These are phyloP conservation scores for Heloderma charlesbogerti DNA, from an alignment of 2,113 vertebrate genomes.

Conservation along the genomic window DNA sequence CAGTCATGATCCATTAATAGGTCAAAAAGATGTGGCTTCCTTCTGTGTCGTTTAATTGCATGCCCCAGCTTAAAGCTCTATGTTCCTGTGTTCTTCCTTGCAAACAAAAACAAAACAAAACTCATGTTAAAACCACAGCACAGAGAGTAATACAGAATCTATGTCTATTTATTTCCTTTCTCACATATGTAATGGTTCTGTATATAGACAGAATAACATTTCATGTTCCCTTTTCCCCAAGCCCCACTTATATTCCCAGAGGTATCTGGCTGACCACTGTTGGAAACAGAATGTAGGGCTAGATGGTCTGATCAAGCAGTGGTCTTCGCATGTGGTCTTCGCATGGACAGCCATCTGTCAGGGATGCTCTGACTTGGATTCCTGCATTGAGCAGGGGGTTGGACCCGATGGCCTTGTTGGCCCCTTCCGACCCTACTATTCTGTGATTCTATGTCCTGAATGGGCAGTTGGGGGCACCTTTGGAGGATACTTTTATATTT, in stretches of 20 bases:
- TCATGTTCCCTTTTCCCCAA: background rate
- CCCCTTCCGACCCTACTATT: too few species aligned
- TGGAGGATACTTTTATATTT: background rate
- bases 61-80: background rate
- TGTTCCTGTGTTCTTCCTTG: background rate
- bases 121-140: background rate
- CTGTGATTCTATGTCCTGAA: background rate
- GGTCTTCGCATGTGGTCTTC: too few species aligned
- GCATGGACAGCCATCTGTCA: too few species aligned
- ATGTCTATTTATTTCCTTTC: background rate
- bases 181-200: background rate
- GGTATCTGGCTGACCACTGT: background rate
- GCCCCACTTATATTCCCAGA: too few species aligned
- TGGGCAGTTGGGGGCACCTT: background rate
- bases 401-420: too few species aligned
- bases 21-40: accelerated
- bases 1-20: background rate
- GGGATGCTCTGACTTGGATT: too few species aligned
- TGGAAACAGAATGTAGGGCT: background rate
- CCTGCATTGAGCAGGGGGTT: too few species aligned
- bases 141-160: background rate
- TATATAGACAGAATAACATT: background rate
- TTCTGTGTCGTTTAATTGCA: background rate
- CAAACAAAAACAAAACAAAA: background rate
- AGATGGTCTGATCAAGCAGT: background rate